These are phyloP conservation scores for Oncorhynchus gorbuscha DNA, from an alignment of 2,113 vertebrate species.

Conservation along the genomic window DNA sequence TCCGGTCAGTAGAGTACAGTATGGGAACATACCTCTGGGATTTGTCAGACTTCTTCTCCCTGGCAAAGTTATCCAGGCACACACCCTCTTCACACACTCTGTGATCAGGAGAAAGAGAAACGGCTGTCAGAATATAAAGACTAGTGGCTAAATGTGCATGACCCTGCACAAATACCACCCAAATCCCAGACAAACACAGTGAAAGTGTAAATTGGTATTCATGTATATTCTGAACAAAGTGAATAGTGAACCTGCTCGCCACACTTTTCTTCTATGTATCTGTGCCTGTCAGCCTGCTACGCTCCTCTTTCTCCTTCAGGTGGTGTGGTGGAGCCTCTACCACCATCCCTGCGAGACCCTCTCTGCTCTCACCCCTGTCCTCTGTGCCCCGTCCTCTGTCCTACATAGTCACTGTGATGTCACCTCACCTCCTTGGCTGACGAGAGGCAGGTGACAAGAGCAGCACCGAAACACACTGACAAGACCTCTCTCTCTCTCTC, in stretches of 20 bases:
- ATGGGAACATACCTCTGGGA: no score
- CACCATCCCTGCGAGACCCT: not conserved
- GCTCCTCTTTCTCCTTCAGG: not conserved
- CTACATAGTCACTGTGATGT: not conserved
- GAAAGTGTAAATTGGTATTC: not conserved
- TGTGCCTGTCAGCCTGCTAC: not conserved
- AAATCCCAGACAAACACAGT: not conserved
- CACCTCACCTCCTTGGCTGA: not conserved
- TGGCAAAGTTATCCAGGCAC: no score
- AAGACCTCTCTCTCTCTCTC: conserved; percentile 15
- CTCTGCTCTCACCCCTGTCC: not conserved
- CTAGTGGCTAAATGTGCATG: not conserved
- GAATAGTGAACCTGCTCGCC: not conserved
- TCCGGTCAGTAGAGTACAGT: not conserved
- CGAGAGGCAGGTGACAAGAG: not conserved
- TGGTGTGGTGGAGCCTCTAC: not conserved
- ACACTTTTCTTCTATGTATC: not conserved
- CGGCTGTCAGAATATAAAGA: conserved; percentile 1
- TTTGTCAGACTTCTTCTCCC: no score
- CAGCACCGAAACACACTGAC: not conserved
- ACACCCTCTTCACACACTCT: no score
- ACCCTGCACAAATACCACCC: not conserved
- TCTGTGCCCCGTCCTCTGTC: not conserved
- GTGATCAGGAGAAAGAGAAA: conserved; percentile 22
- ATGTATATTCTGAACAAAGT: no score